Evolutionary conservation across 2,888 invertebrate genomes (phyloP), one percentile per base, ranked within the genome.

Genomic region (Rotaria macrura): DNA sequence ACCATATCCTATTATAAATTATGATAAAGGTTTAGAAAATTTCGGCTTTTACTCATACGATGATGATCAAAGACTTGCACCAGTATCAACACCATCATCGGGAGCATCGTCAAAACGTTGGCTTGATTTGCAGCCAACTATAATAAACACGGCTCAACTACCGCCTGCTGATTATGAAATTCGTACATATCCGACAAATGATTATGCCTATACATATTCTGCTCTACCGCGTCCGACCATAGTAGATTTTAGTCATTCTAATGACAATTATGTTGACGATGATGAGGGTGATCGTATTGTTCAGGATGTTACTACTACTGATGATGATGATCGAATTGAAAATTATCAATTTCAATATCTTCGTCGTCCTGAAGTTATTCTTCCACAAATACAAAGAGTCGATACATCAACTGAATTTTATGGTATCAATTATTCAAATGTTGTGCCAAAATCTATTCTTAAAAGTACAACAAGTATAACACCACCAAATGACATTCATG

Each of bases 121-220:
- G 79, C 25, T 79, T 43, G 79, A 79, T 43, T 10, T 79, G 4
- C 40, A 43, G 43, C 14, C 79, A 43, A 10, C 38, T 9, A 79
- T 79, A 7, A 43, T 79, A n/a, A 79, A 43, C 6, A 79, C 79
- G 3, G n/a, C 43, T 4, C 79, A 79, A 79, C n/a, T 79, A 43
- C n/a, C 79, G 12, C 79, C 79, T 12, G 40, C 79, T 79, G 43
- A 79, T n/a, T 79, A 79, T 43, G 79, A 79, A 40, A 79, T 79
- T 43, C 40, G n/a, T 43, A 25, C 79, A 0, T n/a, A 43, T 43
- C 79, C 43, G 43, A 79, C 43, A 23, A 40, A 43, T 74, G 14
- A 43, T 74, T 23, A 25, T 23, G 14, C 9, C 29, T 34, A 10
- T 65, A 17, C 20, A 9, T 25, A 25, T 9, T 40, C 6, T 40